Percentiles rank a stretch among this genome's conserved stretches.
phyloP scores from a whole-genome alignment of 2,888 invertebrate species.

The Osedax fenrisi region DNA sequence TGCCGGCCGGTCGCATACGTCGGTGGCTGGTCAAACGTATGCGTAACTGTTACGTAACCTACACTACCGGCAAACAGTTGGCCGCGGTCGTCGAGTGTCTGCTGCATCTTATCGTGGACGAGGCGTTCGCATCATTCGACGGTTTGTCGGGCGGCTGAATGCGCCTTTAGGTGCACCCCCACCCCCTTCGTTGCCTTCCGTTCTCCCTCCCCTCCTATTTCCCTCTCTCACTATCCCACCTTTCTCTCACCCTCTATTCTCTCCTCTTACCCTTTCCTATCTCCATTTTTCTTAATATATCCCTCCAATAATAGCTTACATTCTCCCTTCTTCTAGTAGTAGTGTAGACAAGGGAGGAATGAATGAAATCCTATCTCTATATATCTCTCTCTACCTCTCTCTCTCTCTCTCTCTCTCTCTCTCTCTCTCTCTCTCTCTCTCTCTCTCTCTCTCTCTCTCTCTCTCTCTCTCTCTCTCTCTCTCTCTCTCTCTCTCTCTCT shows the following conservation, averaged over 20 bases:
- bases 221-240: too few species aligned
- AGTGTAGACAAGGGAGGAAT: background rate
- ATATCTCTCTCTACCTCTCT: constrained; percentile 22
- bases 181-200: too few species aligned
- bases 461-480: constrained; percentile 32
- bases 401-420: constrained; percentile 25
- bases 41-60: background rate
- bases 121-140: background rate
- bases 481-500: constrained; percentile 32
- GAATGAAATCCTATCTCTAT: constrained; percentile 22
- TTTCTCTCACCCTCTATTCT: too few species aligned
- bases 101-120: background rate
- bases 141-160: background rate
- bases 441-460: constrained; percentile 31
- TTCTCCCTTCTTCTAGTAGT: too few species aligned
- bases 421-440: constrained; percentile 26
- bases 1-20: background rate
- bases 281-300: too few species aligned
- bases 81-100: background rate
- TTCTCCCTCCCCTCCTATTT: too few species aligned
- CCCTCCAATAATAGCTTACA: too few species aligned
- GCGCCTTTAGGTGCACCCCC: too few species aligned
- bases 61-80: background rate
- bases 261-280: too few species aligned
- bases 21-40: background rate